phyloP scores from a whole-genome alignment of 2,888 invertebrate genomes.

The Diarsia rubi region DNA sequence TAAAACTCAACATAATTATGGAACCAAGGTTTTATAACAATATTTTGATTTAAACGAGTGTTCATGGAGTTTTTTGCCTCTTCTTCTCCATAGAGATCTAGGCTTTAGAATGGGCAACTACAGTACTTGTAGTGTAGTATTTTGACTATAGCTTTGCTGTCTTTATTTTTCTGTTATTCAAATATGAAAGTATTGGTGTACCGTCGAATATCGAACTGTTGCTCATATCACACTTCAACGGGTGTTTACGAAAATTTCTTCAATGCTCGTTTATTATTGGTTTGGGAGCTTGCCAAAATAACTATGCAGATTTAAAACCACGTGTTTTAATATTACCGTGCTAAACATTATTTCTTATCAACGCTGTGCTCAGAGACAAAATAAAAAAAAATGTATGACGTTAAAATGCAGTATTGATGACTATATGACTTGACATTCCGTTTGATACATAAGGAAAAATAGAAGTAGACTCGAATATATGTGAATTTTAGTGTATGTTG shows the following conservation, averaged over 20 bases:
- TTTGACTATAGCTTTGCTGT: too few relatives aligned
- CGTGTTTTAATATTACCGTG: slow-evolving; percentile 55
- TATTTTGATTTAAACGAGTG: too few relatives aligned
- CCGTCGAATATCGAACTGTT: slow-evolving; percentile 49
- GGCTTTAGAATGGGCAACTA: too few relatives aligned
- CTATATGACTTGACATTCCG: background rate
- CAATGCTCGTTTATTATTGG: slow-evolving; percentile 67
- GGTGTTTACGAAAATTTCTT: slow-evolving; percentile 65
- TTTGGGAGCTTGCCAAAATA: slow-evolving; percentile 65
- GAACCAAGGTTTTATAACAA: too few relatives aligned
- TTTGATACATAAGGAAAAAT: slow-evolving; percentile 1
- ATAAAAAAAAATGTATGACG: slow-evolving; percentile 20
- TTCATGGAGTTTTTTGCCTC: too few relatives aligned
- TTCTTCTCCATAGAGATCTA: too few relatives aligned
- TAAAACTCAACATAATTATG: too few relatives aligned
- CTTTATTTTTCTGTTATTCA: too few relatives aligned
- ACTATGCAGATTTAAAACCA: slow-evolving; percentile 62
- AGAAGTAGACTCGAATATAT: slow-evolving; percentile 9
- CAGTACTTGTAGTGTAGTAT: too few relatives aligned
- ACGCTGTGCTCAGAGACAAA: slow-evolving; percentile 37
- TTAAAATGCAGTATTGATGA: background rate
- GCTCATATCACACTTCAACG: slow-evolving; percentile 62
- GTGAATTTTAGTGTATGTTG: slow-evolving; percentile 23
- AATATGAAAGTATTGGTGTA: slow-evolving; percentile 3
- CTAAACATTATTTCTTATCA: slow-evolving; percentile 57